Evolutionary conservation across 1,140 invertebrate genomes (phyloP).

Genomic region (Cyclargus thomasi): DNA sequence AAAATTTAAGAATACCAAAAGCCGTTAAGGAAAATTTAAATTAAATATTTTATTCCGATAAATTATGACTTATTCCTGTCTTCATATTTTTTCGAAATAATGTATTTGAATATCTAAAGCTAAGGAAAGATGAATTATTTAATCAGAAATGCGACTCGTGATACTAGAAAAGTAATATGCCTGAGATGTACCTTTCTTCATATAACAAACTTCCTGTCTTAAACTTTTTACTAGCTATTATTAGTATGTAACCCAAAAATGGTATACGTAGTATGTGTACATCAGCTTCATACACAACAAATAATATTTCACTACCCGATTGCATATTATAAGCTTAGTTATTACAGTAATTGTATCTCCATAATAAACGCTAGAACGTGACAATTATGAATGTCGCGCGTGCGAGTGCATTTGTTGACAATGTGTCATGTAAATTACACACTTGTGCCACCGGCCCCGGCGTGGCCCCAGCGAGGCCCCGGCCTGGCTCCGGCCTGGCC

Average conservation of each 20-base stretch:
- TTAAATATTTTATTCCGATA: too few relatives aligned
- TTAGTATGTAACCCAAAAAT: not conserved
- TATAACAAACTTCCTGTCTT: too few relatives aligned
- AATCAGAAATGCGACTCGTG: too few relatives aligned
- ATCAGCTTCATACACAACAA: not conserved
- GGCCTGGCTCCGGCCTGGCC: not conserved
- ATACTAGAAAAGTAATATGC: too few relatives aligned
- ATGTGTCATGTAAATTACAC: slow-evolving; percentile 67
- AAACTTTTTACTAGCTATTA: too few relatives aligned
- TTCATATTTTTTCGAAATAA: too few relatives aligned
- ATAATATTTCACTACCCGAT: not conserved
- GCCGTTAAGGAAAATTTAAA: too few relatives aligned
- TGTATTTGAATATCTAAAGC: too few relatives aligned
- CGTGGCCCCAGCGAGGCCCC: slow-evolving; percentile 22
- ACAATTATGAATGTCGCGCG: slow-evolving; percentile 41
- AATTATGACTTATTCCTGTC: too few relatives aligned
- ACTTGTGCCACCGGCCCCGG: slow-evolving; percentile 30
- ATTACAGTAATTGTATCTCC: not conserved
- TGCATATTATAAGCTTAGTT: not conserved
- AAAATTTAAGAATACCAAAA: too few relatives aligned
- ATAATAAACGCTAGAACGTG: slow-evolving; percentile 5
- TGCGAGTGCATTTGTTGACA: slow-evolving; percentile 51
- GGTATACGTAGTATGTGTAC: not conserved
- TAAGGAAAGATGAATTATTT: too few relatives aligned
- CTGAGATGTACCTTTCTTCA: too few relatives aligned